Base-by-base conservation (phyloP, 2,888 invertebrate species). In the Leptothorax acervorum region DNA sequence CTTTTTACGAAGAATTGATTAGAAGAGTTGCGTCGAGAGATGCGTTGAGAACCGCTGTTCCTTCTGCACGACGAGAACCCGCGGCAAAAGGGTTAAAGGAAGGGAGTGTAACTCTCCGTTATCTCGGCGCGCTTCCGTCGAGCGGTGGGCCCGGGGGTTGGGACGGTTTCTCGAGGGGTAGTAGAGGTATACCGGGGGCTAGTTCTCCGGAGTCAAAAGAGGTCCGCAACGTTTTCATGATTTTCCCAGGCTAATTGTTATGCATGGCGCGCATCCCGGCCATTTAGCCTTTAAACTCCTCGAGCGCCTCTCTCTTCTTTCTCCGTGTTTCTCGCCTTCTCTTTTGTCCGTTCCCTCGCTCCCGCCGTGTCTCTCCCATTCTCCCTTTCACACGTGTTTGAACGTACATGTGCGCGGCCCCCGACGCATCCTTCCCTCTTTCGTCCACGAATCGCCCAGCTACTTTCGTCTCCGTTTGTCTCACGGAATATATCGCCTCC, bases 181-280 rank as follows among this genome's bases (percentile, higher is more conserved):
- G 85, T 66, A 87, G 85, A 87, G 88, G 88, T 90, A 87, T 90
- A 87, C 87, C 87, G 88, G 90, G 91, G 91, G 91, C 92, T 91
- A 91, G 92, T 88, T 83, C 86, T 88, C 78, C 85, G 86, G 90
- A 93, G 92, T 93, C 91, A 92, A 93, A 94, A 93, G 92, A 91
- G 93, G 92, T 92, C 91, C 92, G 91, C 92, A 92, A 91, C 92
- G 91, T 94, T 94, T 94, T 94, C 94, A 94, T 92, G 93, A 94
- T 94, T 95, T 94, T 94, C 93, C 92, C 93, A 90, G 89, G 93
- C 93, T 94, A 95, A 94, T 95, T 94, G 94, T 94, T 94, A 94
- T 94, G 94, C 94, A 94, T 93, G 93, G 93, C 93, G 92, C 92
- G 93, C 92, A 91, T 92, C 92, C 92, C 91, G 87, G 87, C 91